These are phyloP conservation scores for Zaprionus davidi DNA, from an alignment of 1,140 invertebrate genomes.

Conservation along the genomic window DNA sequence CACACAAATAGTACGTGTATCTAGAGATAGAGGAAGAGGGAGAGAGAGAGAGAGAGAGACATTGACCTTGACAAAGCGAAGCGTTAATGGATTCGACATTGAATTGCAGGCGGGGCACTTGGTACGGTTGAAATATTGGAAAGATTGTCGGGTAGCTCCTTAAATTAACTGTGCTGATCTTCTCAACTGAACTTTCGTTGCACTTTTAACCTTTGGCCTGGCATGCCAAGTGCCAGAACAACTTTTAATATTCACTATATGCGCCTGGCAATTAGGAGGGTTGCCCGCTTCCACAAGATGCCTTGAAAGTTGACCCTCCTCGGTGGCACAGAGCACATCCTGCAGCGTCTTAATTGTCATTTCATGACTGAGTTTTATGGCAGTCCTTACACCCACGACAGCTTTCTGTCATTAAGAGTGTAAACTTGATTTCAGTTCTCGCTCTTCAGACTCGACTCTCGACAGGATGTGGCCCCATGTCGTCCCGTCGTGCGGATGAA, in stretches of 20 bases:
- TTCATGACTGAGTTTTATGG: constrained; percentile 40
- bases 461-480: constrained; percentile 23
- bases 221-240: not conserved
- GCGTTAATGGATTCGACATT: constrained; percentile 54
- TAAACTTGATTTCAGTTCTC: constrained; percentile 47
- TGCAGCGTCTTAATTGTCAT: constrained; percentile 19
- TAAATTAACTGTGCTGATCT: constrained; percentile 15
- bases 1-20: constrained; percentile 10
- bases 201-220: constrained; percentile 36
- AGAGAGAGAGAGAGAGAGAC: constrained; percentile 22
- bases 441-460: not conserved
- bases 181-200: constrained; percentile 6
- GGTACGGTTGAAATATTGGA: not conserved
- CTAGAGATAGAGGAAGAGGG: constrained; percentile 6
- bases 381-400: constrained; percentile 21
- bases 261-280: constrained; percentile 19
- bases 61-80: constrained; percentile 55
- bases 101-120: constrained; percentile 25
- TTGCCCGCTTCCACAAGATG: constrained; percentile 15
- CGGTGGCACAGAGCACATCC: constrained; percentile 8
- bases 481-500: constrained; percentile 30
- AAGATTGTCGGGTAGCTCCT: not conserved
- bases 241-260: constrained; percentile 19
- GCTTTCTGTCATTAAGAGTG: constrained; percentile 50
- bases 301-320: constrained; percentile 35